A percentile compares a stretch with the other conserved stretches of the same genome.
Evolutionary conservation across 2,113 vertebrate genomes (phyloP).

Genomic region (Hippocampus mohnikei): DNA sequence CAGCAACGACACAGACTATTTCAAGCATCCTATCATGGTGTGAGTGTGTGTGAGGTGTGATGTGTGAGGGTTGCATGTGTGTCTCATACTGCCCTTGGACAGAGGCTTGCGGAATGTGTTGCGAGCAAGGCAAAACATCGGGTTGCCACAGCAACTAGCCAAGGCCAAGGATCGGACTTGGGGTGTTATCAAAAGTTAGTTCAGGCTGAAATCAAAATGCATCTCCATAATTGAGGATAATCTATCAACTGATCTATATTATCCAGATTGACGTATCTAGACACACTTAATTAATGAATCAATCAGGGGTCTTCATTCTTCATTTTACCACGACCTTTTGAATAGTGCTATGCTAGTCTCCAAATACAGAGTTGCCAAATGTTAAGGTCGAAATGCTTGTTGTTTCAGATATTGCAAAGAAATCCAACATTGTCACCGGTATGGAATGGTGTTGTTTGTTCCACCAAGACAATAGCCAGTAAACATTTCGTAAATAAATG

Average conservation of each 20-base stretch:
- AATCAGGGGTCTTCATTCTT: neutral
- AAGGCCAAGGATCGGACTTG: conserved; percentile 36
- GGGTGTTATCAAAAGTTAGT: conserved; percentile 29
- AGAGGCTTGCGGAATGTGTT: conserved; percentile 67
- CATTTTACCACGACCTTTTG: neutral
- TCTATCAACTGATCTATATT: neutral
- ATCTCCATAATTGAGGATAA: neutral
- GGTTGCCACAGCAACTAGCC: conserved; percentile 68
- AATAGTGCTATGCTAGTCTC: neutral
- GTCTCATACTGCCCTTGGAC: conserved; percentile 64
- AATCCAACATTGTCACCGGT: too few species aligned
- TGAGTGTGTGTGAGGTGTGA: conserved; percentile 22
- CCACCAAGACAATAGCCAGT: too few species aligned
- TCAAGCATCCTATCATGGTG: conserved; percentile 31
- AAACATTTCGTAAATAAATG: too few species aligned
- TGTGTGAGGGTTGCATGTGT: conserved; percentile 28
- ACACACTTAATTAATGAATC: neutral
- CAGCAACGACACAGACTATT: conserved; percentile 46
- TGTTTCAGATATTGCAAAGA: too few species aligned
- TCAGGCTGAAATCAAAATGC: conserved; percentile 2
- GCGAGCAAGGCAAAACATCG: conserved; percentile 67
- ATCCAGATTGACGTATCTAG: neutral
- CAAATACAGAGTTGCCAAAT: too few species aligned
- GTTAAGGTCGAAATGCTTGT: too few species aligned
- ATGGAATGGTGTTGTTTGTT: too few species aligned